A percentile compares a stretch with the other conserved stretches of the same genome.
These are phyloP conservation scores for Microcebus tavaratra DNA, from an alignment of 2,113 vertebrate genomes.

Conservation along the genomic window DNA sequence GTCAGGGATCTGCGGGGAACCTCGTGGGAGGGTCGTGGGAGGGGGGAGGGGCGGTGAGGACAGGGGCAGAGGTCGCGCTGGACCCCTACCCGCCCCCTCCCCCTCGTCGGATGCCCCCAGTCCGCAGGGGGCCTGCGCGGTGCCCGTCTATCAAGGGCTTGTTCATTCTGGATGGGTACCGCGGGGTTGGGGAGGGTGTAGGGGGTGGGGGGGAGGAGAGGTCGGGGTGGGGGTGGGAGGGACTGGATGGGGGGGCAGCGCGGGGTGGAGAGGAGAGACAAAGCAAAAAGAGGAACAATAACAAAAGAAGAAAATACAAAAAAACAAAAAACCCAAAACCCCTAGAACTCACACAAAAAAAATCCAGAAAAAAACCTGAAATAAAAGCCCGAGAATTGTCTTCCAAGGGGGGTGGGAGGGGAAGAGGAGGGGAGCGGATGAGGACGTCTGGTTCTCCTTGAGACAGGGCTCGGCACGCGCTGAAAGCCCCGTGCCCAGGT, in stretches of 20 bases:
- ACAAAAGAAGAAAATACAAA: constrained; percentile 75
- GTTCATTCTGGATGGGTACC: constrained; percentile 79
- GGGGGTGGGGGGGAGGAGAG: constrained; percentile 43
- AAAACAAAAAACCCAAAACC: constrained; percentile 70
- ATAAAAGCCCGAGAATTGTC: constrained; percentile 85
- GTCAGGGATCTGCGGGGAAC: constrained; percentile 80
- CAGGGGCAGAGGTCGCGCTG: constrained; percentile 46
- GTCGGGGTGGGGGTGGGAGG: constrained; percentile 72
- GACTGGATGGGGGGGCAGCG: constrained; percentile 68
- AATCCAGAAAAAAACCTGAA: constrained; percentile 78
- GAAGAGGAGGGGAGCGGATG: constrained; percentile 12
- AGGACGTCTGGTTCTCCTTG: not conserved
- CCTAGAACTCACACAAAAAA: constrained; percentile 79
- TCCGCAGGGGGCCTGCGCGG: constrained; percentile 77
- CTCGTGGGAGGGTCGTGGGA: constrained; percentile 75
- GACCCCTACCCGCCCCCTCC: constrained; percentile 67
- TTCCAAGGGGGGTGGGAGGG: constrained; percentile 79
- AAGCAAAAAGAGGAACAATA: constrained; percentile 80
- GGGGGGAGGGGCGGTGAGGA: constrained; percentile 67
- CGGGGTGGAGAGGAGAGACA: constrained; percentile 77
- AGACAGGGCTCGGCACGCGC: not conserved
- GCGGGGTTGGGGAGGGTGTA: constrained; percentile 72
- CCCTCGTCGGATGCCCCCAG: constrained; percentile 73
- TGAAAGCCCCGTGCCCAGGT: not conserved
- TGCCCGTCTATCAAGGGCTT: constrained; percentile 78